Evolutionary conservation across 2,113 vertebrate genomes (phyloP).

Genomic region (Eidolon helvum): DNA sequence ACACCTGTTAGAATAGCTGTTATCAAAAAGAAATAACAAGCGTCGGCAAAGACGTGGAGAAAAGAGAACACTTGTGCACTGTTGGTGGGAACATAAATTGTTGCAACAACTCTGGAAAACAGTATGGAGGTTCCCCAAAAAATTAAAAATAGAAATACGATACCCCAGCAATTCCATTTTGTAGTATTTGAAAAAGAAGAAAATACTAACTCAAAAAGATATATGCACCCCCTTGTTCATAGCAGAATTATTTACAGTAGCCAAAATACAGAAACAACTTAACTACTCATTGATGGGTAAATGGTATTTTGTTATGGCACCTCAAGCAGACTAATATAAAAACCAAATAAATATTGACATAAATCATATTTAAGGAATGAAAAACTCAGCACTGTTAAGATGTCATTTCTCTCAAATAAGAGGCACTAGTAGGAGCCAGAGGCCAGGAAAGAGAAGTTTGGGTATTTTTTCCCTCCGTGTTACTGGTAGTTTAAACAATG

Average conservation of each 20-base stretch:
- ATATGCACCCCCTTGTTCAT: not conserved
- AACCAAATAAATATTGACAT: too few relatives aligned
- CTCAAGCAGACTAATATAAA: too few relatives aligned
- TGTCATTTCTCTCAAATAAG: too few relatives aligned
- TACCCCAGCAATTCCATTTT: not conserved
- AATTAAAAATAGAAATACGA: not conserved
- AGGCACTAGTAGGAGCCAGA: too few relatives aligned
- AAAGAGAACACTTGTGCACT: not conserved
- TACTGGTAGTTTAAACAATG: too few relatives aligned
- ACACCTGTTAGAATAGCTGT: not conserved
- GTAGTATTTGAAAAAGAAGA: not conserved
- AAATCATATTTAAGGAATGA: too few relatives aligned
- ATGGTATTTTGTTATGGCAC: too few relatives aligned
- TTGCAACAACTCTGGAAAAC: not conserved
- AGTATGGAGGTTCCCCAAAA: not conserved
- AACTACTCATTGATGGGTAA: not conserved
- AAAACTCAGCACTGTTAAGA: too few relatives aligned
- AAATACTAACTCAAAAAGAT: not conserved
- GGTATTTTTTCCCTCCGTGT: too few relatives aligned
- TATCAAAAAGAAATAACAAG: not conserved
- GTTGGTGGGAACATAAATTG: not conserved
- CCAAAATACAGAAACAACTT: not conserved
- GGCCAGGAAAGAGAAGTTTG: too few relatives aligned
- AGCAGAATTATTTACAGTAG: not conserved
- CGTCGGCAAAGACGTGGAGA: not conserved